phyloP scores from a whole-genome alignment of 2,888 invertebrate genomes.

The Drosophila sordidula region DNA sequence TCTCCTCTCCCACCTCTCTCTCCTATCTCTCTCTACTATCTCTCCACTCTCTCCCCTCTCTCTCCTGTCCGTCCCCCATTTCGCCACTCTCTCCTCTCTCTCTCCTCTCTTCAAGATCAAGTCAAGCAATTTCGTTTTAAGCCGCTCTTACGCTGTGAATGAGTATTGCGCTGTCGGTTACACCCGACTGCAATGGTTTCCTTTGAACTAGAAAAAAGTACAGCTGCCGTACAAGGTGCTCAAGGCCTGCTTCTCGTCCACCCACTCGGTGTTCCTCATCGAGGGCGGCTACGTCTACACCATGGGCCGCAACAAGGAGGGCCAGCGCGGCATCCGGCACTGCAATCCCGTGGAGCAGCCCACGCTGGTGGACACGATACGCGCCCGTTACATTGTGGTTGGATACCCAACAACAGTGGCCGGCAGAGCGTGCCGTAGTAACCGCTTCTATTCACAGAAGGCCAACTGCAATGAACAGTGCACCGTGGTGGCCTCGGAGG shows the following conservation, averaged over 20 bases:
- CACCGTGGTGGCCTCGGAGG: constrained; percentile 88
- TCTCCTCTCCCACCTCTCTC: too few relatives aligned
- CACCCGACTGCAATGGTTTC: neutral
- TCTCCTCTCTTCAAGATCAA: too few relatives aligned
- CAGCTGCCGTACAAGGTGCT: constrained; percentile 87
- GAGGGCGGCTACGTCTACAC: constrained; percentile 88
- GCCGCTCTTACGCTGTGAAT: too few relatives aligned
- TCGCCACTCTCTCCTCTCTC: too few relatives aligned
- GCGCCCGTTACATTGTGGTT: constrained; percentile 82
- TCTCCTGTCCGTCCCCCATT: too few relatives aligned
- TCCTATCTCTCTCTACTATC: too few relatives aligned
- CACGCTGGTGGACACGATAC: constrained; percentile 81
- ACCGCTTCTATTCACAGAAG: constrained; percentile 84
- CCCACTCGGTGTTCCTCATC: constrained; percentile 88
- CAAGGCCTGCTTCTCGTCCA: constrained; percentile 87
- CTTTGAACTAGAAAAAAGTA: constrained; percentile 83
- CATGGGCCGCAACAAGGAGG: constrained; percentile 88
- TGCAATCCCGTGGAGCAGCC: constrained; percentile 74
- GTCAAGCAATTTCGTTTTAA: too few relatives aligned
- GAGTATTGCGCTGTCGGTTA: too few relatives aligned
- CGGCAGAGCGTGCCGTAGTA: neutral
- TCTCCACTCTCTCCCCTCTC: too few relatives aligned
- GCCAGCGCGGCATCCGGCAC: constrained; percentile 87
- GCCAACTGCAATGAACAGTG: constrained; percentile 88
- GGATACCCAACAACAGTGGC: neutral